Percentiles rank a stretch among this genome's conserved stretches.
Evolutionary conservation across 2,888 invertebrate species (phyloP).

Genomic region (Fragum whitleyi): DNA sequence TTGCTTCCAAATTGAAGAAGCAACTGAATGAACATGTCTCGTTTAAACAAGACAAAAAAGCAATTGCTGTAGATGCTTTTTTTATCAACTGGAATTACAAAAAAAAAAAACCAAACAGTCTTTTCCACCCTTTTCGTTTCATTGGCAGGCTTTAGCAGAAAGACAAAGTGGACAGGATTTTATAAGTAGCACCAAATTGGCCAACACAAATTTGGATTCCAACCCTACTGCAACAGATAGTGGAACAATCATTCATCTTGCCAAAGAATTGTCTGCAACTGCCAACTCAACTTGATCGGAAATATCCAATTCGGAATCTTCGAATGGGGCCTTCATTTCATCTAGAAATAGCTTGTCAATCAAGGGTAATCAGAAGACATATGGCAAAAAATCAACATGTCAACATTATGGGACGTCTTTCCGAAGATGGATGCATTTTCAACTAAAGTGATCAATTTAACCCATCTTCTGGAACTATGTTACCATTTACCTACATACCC

Average conservation of each 20-base stretch:
- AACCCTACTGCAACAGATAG: conserved; percentile 18
- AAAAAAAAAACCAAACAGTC: too few species aligned
- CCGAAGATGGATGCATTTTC: conserved; percentile 9
- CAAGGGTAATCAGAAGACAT: conserved; percentile 11
- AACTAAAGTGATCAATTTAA: conserved; percentile 14
- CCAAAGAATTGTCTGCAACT: conserved; percentile 18
- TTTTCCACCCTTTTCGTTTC: neutral
- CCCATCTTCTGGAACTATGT: neutral
- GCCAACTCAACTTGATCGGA: conserved; percentile 9
- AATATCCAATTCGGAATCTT: conserved; percentile 19
- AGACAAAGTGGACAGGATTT: conserved; percentile 10
- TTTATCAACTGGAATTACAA: neutral
- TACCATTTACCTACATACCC: too few species aligned
- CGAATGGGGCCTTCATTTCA: conserved; percentile 15
- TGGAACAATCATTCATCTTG: conserved; percentile 10
- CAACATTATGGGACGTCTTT: conserved; percentile 2
- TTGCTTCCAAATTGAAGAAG: conserved; percentile 16
- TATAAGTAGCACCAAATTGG: conserved; percentile 11
- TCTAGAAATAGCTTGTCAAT: neutral
- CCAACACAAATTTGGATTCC: conserved; percentile 22
- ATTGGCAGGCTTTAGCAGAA: conserved; percentile 2
- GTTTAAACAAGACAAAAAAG: conserved; percentile 7
- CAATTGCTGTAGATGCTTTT: conserved; percentile 18
- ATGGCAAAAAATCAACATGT: conserved; percentile 12
- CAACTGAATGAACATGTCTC: conserved; percentile 7